These are phyloP conservation scores for Caenorhabditis uteleia DNA, from an alignment of 2,888 invertebrate genomes.

Conservation along the genomic window DNA sequence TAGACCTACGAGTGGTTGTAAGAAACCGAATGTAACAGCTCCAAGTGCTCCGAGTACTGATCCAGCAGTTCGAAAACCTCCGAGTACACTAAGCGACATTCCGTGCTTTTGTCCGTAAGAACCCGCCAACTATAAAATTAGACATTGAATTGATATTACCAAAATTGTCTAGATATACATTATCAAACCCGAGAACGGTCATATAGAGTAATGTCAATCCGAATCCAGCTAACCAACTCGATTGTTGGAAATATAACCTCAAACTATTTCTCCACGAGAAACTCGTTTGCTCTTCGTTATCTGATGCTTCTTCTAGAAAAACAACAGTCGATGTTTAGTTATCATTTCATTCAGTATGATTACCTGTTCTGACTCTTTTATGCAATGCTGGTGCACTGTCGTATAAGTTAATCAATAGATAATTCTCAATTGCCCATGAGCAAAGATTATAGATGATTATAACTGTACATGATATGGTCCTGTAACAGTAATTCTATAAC, in stretches of 20 bases:
- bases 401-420: slow-evolving; percentile 47
- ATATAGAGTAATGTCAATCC: slow-evolving; percentile 60
- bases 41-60: slow-evolving; percentile 52
- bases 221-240: slow-evolving; percentile 53
- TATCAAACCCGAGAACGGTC: slow-evolving; percentile 66
- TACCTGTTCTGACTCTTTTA: not conserved
- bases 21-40: slow-evolving; percentile 37
- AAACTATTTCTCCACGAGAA: slow-evolving; percentile 5
- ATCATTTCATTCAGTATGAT: not conserved
- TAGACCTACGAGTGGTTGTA: slow-evolving; percentile 50
- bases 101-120: slow-evolving; percentile 57
- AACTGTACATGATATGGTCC: slow-evolving; percentile 19
- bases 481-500: not conserved
- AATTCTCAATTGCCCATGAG: slow-evolving; percentile 59
- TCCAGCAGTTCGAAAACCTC: slow-evolving; percentile 50
- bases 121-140: slow-evolving; percentile 49
- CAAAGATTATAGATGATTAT: slow-evolving; percentile 51
- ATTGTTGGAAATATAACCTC: slow-evolving; percentile 43
- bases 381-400: slow-evolving; percentile 29
- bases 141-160: not conserved
- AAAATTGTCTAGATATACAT: slow-evolving; percentile 38
- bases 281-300: not conserved
- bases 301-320: slow-evolving; percentile 5
- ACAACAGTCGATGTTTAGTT: not conserved
- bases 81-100: slow-evolving; percentile 48